Percentiles rank a stretch among this genome's conserved stretches.
These are phyloP conservation scores for Heterodera carotae DNA, from an alignment of 1,140 invertebrate genomes.

Conservation along the genomic window DNA sequence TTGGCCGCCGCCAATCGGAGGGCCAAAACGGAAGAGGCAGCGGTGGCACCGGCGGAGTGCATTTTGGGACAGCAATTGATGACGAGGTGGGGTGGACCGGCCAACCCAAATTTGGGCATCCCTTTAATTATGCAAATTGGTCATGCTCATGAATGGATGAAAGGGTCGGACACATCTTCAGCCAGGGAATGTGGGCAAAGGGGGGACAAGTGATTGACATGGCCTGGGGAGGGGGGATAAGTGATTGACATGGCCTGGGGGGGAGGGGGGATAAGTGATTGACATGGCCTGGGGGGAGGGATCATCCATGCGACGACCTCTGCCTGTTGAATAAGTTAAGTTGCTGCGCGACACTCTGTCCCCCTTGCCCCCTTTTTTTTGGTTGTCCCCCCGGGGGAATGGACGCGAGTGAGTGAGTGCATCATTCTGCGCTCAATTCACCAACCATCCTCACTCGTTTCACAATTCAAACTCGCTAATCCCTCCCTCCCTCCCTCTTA, in stretches of 20 bases:
- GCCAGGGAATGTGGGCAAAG: too few species aligned
- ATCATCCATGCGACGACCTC: background rate
- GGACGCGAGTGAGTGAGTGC: too few species aligned
- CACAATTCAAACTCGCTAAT: background rate
- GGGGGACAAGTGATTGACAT: too few species aligned
- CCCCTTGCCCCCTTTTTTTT: too few species aligned
- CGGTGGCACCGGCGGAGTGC: background rate
- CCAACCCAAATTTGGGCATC: background rate
- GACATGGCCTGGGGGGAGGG: too few species aligned
- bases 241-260: background rate
- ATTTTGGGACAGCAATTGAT: background rate
- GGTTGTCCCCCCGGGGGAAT: too few species aligned
- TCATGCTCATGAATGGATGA: background rate
- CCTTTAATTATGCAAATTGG: slow-evolving; percentile 10
- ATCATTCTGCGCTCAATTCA: background rate
- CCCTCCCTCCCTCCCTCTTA: background rate
- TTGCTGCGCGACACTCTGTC: background rate
- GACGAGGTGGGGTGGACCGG: background rate
- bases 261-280: slow-evolving; percentile 3
- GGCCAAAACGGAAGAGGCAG: background rate
- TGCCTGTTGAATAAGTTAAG: background rate
- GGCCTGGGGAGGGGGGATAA: background rate
- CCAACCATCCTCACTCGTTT: background rate
- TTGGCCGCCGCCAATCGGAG: too few species aligned
- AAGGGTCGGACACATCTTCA: too few species aligned